A percentile compares a stretch with the other conserved stretches of the same genome.
phyloP scores from a whole-genome alignment of 2,888 invertebrate species.

The Caenorhabditis macrosperma region DNA sequence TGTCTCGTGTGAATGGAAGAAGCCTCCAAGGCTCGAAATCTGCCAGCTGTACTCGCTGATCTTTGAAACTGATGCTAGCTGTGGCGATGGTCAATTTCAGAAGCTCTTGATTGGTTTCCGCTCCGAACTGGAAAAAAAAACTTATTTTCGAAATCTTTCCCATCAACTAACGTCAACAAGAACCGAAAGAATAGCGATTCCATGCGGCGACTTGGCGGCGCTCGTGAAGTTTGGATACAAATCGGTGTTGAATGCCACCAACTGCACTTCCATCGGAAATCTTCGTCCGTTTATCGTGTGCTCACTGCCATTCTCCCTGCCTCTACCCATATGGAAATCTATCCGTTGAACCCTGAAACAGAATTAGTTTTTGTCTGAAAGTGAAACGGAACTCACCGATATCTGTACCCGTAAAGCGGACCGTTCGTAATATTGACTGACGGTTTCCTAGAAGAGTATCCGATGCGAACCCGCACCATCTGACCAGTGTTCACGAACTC shows the following conservation, averaged over 20 bases:
- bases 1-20: slow-evolving; percentile 70
- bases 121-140: slow-evolving; percentile 62
- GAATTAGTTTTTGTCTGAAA: neutral
- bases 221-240: slow-evolving; percentile 95
- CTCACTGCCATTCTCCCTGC: slow-evolving; percentile 92
- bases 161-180: slow-evolving; percentile 89
- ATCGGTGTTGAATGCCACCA: slow-evolving; percentile 97
- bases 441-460: slow-evolving; percentile 83
- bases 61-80: slow-evolving; percentile 62
- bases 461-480: slow-evolving; percentile 71
- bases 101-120: slow-evolving; percentile 69
- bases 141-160: neutral
- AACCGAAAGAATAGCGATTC: slow-evolving; percentile 93
- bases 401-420: slow-evolving; percentile 69
- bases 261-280: slow-evolving; percentile 98
- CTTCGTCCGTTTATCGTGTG: slow-evolving; percentile 95
- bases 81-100: slow-evolving; percentile 70
- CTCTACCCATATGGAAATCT: slow-evolving; percentile 88
- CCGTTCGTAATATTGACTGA: slow-evolving; percentile 83
- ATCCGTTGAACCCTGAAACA: slow-evolving; percentile 69
- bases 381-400: slow-evolving; percentile 42
- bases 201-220: slow-evolving; percentile 93
- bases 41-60: slow-evolving; percentile 65
- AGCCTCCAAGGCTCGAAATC: slow-evolving; percentile 72
- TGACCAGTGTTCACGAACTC: slow-evolving; percentile 74